Base-by-base conservation (phyloP, 2,797 vertebrate genomes). In the Lagodon rhomboides region DNA sequence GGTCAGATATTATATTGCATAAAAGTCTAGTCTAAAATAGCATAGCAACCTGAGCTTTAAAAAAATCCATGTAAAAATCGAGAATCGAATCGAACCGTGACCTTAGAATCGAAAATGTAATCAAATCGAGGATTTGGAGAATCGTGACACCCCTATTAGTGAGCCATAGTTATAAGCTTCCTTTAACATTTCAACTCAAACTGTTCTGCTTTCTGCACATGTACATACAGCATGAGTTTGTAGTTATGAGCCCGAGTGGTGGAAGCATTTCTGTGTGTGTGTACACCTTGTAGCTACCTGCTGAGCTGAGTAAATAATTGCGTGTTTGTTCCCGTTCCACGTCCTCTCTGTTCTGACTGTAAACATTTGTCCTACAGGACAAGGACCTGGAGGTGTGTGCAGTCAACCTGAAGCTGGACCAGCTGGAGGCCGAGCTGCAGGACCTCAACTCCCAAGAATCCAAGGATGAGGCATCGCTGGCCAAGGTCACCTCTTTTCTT, bases 381-480 rank as follows among this genome's bases (percentile, higher is more conserved):
- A 99, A 97, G 81, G 97, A 99, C 85, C 93, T 96, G 13, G 97
- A 98, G 86, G 95, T 98, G 38, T 87, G 93, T 0, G 95, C 96
- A 12, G 91, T 97, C 79, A 96, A 95, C 1, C 94, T 98, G 90
- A 99, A 98, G 90, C 89, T 96, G 0, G 97, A 98, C 41, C 95
- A 96, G 0, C 94, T 99, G 91, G 98, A 99, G 70, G 96, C 95
- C 0, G 98, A 99, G 92, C 95, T 99, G 81, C 97, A 97, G 90
- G 98, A 99, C 89, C 95, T 99, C 65, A 98, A 97, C 90, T 98
- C 96, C 44, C 98, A 99, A 92, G 98, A 99, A 89, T 97, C 97
- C 30, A 99, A 99, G 90, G 98, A 99, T 0, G 98, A 99, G 62
- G 98, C 97, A 0, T 99, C 98, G 0, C 90, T 98, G 65, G 95